phyloP scores from a whole-genome alignment of 92 coral and sea anemone genomes.

The Phenganax subtilis region DNA sequence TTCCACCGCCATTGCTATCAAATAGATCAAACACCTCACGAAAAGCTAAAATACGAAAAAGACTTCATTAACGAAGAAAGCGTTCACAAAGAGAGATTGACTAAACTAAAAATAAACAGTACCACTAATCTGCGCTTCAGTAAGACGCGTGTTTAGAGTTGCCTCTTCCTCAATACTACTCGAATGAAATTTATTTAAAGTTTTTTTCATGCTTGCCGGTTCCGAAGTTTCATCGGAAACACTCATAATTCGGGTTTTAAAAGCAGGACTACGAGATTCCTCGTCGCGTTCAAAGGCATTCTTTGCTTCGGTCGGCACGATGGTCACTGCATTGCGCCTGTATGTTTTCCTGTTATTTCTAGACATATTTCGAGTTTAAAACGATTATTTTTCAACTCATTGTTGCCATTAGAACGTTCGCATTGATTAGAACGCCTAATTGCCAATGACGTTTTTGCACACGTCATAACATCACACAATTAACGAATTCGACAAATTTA shows the following conservation, averaged over 20 bases:
- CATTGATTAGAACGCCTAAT: neutral
- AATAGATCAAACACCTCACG: slow-evolving; percentile 93
- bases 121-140: slow-evolving; percentile 19
- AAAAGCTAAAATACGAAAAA: slow-evolving; percentile 60
- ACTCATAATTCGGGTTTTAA: slow-evolving; percentile 8
- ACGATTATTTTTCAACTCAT: slow-evolving; percentile 18
- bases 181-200: neutral
- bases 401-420: slow-evolving; percentile 24
- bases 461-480: too few relatives aligned
- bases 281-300: neutral
- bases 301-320: neutral
- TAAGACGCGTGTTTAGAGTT: neutral
- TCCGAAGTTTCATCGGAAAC: neutral
- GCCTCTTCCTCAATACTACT: neutral
- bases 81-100: too few relatives aligned
- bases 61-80: neutral
- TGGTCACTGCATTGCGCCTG: slow-evolving; percentile 24
- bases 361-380: neutral
- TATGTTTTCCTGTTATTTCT: neutral
- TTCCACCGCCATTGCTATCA: slow-evolving; percentile 98
- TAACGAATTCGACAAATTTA: too few relatives aligned
- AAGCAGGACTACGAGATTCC: neutral
- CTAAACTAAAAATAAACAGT: neutral
- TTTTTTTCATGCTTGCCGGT: neutral
- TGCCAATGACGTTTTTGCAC: slow-evolving; percentile 4